These are phyloP conservation scores for Pediacus dermestoides DNA, from an alignment of 2,888 invertebrate genomes.

Conservation along the genomic window DNA sequence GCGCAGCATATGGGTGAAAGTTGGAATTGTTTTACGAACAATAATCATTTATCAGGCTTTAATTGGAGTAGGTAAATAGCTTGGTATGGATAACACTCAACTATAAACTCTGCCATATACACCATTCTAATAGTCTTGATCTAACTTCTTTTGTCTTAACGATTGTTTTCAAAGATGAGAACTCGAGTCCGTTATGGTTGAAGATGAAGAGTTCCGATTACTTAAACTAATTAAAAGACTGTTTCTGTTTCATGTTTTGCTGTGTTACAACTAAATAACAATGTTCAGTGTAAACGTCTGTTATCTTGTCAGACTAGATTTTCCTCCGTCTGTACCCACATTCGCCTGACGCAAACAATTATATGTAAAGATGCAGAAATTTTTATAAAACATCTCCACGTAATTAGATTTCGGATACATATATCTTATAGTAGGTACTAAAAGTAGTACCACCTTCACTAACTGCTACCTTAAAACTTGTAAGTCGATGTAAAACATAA, in stretches of 20 bases:
- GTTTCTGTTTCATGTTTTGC: conserved; percentile 5
- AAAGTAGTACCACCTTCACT: too few species aligned
- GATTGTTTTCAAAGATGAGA: conserved; percentile 41
- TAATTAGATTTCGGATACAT: too few species aligned
- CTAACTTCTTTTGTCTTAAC: conserved; percentile 46
- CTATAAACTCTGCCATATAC: conserved; percentile 45
- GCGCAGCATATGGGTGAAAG: conserved; percentile 42
- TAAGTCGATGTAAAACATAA: too few species aligned
- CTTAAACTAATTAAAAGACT: conserved; percentile 17
- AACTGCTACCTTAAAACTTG: too few species aligned
- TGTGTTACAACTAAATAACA: too few species aligned
- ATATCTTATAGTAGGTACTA: too few species aligned
- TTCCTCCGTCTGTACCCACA: too few species aligned
- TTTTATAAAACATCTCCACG: too few species aligned
- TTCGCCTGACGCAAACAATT: too few species aligned
- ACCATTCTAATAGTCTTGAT: conserved; percentile 45
- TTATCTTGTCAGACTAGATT: too few species aligned
- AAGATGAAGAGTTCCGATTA: conserved; percentile 28
- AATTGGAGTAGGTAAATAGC: conserved; percentile 51
- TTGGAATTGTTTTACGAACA: conserved; percentile 47
- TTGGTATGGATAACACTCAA: conserved; percentile 40
- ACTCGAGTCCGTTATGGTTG: conserved; percentile 24
- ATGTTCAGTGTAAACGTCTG: too few species aligned
- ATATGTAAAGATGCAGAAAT: too few species aligned
- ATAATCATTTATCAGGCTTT: conserved; percentile 51